Evolutionary conservation across 2,888 invertebrate genomes (phyloP).

Genomic region (Acanthosepion esculentum): DNA sequence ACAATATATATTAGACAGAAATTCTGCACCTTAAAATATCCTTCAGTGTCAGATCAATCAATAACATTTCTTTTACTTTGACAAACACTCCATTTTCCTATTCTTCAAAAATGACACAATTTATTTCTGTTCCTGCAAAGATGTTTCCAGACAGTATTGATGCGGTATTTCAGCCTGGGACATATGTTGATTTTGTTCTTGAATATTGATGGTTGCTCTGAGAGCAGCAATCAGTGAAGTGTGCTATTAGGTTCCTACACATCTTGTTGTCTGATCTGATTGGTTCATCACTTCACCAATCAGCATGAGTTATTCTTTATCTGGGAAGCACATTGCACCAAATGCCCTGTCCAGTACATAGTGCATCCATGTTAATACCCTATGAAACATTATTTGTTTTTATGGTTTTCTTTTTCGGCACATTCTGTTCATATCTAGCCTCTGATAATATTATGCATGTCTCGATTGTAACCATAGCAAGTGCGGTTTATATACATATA

Average conservation of each 20-base stretch:
- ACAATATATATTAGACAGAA: too few species aligned
- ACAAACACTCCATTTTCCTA: too few species aligned
- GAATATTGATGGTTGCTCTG: constrained; percentile 8
- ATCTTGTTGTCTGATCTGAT: neutral
- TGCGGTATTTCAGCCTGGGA: neutral
- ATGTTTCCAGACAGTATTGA: neutral
- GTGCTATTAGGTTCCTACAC: neutral
- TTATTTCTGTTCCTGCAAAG: neutral
- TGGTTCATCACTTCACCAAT: neutral
- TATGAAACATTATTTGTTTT: neutral
- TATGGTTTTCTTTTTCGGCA: neutral
- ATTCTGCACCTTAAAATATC: too few species aligned
- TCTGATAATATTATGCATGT: constrained; percentile 8
- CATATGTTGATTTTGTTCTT: neutral
- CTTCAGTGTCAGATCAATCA: too few species aligned
- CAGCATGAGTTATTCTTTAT: neutral
- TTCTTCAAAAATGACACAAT: neutral
- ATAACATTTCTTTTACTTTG: too few species aligned
- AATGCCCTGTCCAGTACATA: neutral
- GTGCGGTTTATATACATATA: neutral
- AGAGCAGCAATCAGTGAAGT: neutral
- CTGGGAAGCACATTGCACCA: neutral
- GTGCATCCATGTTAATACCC: neutral
- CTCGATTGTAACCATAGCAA: neutral
- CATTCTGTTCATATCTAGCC: neutral